phyloP scores from a whole-genome alignment of 2,113 vertebrate species.

The Speoplatyrhinus poulsoni region DNA sequence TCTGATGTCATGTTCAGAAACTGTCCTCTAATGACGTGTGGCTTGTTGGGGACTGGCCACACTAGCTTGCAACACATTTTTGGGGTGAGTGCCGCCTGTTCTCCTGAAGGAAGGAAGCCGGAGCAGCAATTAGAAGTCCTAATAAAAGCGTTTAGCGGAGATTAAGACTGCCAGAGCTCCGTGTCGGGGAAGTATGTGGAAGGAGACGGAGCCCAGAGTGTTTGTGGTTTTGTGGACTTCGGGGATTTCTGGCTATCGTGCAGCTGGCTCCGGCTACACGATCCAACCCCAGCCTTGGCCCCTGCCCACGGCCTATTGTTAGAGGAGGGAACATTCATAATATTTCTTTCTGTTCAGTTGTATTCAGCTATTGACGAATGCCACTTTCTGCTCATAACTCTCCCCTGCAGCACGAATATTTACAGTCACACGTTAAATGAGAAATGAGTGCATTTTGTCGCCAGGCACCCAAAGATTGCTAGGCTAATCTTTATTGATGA shows the following conservation, averaged over 20 bases:
- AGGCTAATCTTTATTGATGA: constrained; percentile 66
- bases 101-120: constrained; percentile 59
- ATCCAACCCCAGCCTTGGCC: constrained; percentile 28
- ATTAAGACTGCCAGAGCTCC: constrained; percentile 63
- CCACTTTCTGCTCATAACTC: constrained; percentile 22
- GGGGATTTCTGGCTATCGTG: constrained; percentile 17
- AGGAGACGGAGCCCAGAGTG: constrained; percentile 46
- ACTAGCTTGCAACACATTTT: constrained; percentile 40
- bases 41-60: constrained; percentile 7
- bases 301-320: neutral
- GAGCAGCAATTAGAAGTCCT: constrained; percentile 68
- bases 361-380: constrained; percentile 31
- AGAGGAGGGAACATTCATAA: constrained; percentile 38
- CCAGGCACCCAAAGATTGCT: constrained; percentile 25
- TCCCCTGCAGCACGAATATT: constrained; percentile 35
- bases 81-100: constrained; percentile 51
- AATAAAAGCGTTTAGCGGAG: constrained; percentile 71
- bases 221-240: constrained; percentile 38
- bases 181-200: constrained; percentile 54
- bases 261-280: constrained; percentile 21
- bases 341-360: constrained; percentile 4
- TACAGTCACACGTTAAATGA: constrained; percentile 48
- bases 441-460: constrained; percentile 9
- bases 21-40: constrained; percentile 34
- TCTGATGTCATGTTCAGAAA: constrained; percentile 35